These are phyloP conservation scores for Brachyhypopomus gauderio DNA, from an alignment of 2,113 vertebrate genomes.

Conservation along the genomic window DNA sequence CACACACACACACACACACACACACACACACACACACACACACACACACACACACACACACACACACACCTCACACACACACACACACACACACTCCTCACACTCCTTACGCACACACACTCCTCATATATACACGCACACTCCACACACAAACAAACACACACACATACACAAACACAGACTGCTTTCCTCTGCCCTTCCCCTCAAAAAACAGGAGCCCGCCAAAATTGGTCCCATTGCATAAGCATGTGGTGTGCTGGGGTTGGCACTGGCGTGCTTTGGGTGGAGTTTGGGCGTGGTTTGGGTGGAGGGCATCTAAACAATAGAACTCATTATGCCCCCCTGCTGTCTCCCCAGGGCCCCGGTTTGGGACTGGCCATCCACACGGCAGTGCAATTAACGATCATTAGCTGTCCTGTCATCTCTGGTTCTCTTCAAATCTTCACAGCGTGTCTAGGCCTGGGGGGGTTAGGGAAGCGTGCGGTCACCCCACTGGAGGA, in stretches of 20 bases:
- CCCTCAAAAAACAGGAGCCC: conserved; percentile 46
- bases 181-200: conserved; percentile 1
- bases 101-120: conserved; percentile 46
- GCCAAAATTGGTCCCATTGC: conserved; percentile 71
- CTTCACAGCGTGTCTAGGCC: conserved; percentile 28
- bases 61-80: background rate
- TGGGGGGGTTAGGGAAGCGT: conserved; percentile 75
- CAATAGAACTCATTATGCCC: conserved; percentile 71
- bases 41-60: conserved; percentile 7
- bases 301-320: conserved; percentile 48
- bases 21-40: conserved; percentile 31
- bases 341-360: conserved; percentile 52
- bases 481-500: conserved; percentile 75
- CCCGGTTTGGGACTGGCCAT: conserved; percentile 57
- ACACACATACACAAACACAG: background rate
- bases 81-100: conserved; percentile 9
- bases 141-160: conserved; percentile 1
- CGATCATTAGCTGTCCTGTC: conserved; percentile 96
- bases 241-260: conserved; percentile 67
- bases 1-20: conserved; percentile 51
- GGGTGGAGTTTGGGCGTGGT: background rate
- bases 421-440: conserved; percentile 83
- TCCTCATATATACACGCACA: conserved; percentile 49
- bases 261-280: conserved; percentile 55
- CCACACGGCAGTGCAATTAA: conserved; percentile 87